phyloP scores from a whole-genome alignment of 2,113 vertebrate genomes.

The Puffinus mauretanicus region DNA sequence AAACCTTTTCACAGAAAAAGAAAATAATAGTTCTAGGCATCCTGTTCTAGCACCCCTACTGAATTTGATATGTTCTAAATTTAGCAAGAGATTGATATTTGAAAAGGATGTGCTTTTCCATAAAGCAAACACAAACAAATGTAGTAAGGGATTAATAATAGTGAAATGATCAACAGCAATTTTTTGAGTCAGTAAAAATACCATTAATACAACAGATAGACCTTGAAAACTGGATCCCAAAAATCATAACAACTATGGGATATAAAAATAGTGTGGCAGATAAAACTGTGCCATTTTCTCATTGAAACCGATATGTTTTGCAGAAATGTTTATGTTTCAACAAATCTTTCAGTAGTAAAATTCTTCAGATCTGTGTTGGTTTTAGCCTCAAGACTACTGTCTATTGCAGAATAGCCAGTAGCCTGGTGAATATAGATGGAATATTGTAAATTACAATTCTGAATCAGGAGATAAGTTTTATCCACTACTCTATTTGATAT shows the following conservation, averaged over 20 bases:
- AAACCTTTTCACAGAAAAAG: neutral
- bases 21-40: neutral
- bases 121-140: neutral
- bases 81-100: neutral
- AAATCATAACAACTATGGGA: neutral
- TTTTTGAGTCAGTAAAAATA: neutral
- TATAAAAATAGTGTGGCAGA: neutral
- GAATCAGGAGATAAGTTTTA: neutral
- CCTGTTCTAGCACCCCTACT: fast-evolving
- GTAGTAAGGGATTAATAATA: neutral
- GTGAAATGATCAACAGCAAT: neutral
- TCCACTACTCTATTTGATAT: neutral
- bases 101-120: neutral
- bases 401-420: neutral
- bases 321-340: neutral
- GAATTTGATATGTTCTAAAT: neutral
- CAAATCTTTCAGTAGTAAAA: neutral
- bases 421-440: neutral
- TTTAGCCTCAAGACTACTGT: neutral
- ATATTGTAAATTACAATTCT: neutral
- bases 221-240: neutral
- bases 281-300: neutral
- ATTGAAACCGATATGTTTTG: neutral
- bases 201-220: neutral
- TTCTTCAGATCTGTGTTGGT: neutral